These are phyloP conservation scores for Smithornis capensis DNA, from an alignment of 2,113 vertebrate species.

Conservation along the genomic window DNA sequence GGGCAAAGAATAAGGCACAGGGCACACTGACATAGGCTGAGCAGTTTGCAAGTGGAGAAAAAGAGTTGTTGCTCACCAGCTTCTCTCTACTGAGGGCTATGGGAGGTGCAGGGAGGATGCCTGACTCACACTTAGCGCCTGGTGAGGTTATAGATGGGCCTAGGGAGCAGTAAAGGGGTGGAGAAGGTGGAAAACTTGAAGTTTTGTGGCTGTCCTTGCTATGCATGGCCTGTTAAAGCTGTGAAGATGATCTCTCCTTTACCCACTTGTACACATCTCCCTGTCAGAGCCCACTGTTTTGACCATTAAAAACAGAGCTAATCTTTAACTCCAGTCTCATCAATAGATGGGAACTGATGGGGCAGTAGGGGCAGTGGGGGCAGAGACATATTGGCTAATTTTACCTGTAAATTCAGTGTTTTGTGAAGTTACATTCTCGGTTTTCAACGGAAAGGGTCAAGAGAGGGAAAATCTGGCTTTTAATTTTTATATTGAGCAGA, in stretches of 20 bases:
- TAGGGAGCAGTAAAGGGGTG: not conserved
- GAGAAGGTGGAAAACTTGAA: not conserved
- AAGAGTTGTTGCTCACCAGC: not conserved
- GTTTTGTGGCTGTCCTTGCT: not conserved
- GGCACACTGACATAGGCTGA: accelerated
- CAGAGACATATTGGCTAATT: not conserved
- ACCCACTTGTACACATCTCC: not conserved
- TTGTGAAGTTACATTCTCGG: not conserved
- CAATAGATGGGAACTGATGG: not conserved
- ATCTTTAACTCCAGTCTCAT: not conserved
- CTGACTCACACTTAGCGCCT: not conserved
- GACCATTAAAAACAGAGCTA: not conserved
- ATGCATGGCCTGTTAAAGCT: not conserved
- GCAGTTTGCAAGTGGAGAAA: not conserved
- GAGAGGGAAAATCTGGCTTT: not conserved
- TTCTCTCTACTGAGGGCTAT: too few species aligned
- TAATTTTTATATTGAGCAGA: not conserved
- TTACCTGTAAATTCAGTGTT: not conserved
- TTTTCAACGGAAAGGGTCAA: not conserved
- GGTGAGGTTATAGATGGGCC: not conserved
- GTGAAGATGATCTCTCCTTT: not conserved
- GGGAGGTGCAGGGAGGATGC: not conserved
- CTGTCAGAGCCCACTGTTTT: not conserved
- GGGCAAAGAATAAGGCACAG: not conserved
- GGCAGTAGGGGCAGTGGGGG: accelerated